Evolutionary conservation across 2,113 vertebrate genomes (phyloP).

Genomic region (Rhabdornis inornatus): DNA sequence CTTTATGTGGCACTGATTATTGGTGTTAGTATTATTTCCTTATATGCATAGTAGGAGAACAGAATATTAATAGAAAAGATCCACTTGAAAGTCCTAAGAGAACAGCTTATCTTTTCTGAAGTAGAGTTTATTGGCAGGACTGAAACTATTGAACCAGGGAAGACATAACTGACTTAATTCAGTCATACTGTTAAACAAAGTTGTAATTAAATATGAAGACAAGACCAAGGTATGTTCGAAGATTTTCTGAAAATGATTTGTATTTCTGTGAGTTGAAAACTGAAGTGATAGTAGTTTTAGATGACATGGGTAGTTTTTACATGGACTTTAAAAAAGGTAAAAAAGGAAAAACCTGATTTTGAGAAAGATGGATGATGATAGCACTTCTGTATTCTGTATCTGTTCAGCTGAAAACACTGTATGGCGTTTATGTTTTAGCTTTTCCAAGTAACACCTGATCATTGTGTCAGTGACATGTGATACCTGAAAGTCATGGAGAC

Average conservation of each 20-base stretch:
- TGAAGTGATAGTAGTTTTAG: background rate
- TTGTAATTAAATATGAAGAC: background rate
- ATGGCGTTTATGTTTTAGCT: background rate
- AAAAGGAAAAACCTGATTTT: background rate
- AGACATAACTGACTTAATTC: background rate
- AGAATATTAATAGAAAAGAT: background rate
- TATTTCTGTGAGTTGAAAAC: background rate
- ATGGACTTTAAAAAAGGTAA: background rate
- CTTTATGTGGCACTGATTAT: background rate
- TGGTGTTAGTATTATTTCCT: background rate
- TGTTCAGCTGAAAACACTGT: background rate
- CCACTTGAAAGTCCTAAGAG: background rate
- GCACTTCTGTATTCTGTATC: background rate
- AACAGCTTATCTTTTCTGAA: background rate
- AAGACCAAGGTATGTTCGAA: background rate
- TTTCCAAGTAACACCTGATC: background rate
- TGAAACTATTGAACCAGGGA: background rate
- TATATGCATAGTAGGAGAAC: background rate
- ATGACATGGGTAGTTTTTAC: background rate
- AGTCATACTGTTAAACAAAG: background rate
- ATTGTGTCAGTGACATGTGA: constrained; percentile 29
- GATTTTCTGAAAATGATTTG: background rate
- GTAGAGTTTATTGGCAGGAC: background rate
- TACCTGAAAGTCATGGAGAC: constrained; percentile 49
- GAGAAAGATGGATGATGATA: background rate